These are phyloP conservation scores for Echinarachnius parma DNA, from an alignment of 53 echinoderm and acorn worm species.

Conservation along the genomic window DNA sequence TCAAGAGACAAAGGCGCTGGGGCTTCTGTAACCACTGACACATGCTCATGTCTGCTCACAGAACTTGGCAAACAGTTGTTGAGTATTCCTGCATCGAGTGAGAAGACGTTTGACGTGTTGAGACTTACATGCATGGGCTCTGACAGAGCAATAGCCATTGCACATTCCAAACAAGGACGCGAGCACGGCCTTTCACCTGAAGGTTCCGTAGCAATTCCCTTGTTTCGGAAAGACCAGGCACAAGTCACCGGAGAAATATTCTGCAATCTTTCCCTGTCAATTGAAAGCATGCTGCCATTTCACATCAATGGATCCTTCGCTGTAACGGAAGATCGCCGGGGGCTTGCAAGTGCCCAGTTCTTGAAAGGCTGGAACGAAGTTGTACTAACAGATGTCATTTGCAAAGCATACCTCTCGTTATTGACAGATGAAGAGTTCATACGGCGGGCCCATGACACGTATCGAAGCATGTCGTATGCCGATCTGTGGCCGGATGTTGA, in stretches of 20 bases:
- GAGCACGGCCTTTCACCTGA: constrained; percentile 20
- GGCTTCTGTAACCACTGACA: constrained; percentile 1
- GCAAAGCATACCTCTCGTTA: constrained; percentile 44
- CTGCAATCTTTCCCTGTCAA: constrained; percentile 57
- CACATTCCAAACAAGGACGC: constrained; percentile 2
- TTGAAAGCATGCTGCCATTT: constrained; percentile 39
- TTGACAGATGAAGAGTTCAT: constrained; percentile 10
- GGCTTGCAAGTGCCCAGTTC: too few species aligned
- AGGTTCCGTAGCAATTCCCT: constrained; percentile 25
- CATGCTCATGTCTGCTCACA: background rate
- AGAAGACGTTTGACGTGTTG: background rate
- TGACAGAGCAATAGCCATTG: background rate
- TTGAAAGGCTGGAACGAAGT: constrained; percentile 54
- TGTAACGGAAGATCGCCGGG: constrained; percentile 42
- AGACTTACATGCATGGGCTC: constrained; percentile 9
- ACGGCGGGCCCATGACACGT: background rate
- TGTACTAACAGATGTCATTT: constrained; percentile 30
- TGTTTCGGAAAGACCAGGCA: background rate
- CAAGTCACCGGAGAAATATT: constrained; percentile 16
- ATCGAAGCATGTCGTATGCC: background rate
- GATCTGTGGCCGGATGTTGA: constrained; percentile 46
- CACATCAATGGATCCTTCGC: constrained; percentile 53
- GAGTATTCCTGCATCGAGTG: background rate
- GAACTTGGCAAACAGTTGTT: background rate
- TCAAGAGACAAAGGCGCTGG: background rate